These are phyloP conservation scores for Crypturellus tataupa DNA, from an alignment of 2,797 vertebrate species.

Conservation along the genomic window DNA sequence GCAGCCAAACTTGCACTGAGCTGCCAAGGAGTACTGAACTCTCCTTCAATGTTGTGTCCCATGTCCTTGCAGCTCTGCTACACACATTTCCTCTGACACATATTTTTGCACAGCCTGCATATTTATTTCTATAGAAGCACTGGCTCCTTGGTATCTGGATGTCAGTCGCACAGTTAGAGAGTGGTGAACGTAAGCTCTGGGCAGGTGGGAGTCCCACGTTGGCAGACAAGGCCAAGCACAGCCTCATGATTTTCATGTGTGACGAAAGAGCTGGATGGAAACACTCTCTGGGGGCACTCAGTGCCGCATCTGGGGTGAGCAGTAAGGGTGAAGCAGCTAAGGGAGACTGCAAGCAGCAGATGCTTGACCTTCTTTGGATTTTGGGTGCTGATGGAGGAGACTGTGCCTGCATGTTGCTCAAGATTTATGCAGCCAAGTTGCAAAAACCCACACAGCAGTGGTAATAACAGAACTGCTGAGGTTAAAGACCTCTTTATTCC, in stretches of 20 bases:
- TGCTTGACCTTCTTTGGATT: too few species aligned
- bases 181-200: background rate
- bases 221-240: too few species aligned
- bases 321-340: too few species aligned
- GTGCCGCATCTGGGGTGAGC: background rate
- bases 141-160: background rate
- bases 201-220: accelerated
- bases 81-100: background rate
- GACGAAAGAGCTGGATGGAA: background rate
- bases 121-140: background rate
- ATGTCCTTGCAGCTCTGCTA: background rate
- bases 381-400: too few species aligned
- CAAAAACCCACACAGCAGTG: too few species aligned
- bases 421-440: too few species aligned
- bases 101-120: too few species aligned
- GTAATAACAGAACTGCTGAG: too few species aligned
- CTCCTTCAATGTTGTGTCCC: background rate
- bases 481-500: too few species aligned
- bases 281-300: background rate
- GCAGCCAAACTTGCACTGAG: background rate
- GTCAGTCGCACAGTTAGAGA: too few species aligned
- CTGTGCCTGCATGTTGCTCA: too few species aligned
- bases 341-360: too few species aligned
- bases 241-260: background rate
- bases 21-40: background rate